phyloP scores from a whole-genome alignment of 2,797 vertebrate genomes.

The Anolis apletophallus region DNA sequence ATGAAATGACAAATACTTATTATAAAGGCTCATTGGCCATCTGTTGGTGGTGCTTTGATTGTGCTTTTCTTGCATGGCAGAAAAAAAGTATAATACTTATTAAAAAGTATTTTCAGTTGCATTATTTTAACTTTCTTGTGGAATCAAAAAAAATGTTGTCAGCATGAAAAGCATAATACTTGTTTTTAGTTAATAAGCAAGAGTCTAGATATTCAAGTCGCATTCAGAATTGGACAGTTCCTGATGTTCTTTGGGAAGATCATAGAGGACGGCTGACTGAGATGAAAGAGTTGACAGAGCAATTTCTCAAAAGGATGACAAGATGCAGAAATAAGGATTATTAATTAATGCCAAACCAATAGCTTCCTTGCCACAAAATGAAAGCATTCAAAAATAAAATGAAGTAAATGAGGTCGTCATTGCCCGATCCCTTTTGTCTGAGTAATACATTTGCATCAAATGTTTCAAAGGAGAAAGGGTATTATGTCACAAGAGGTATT shows the following conservation, averaged over 20 bases:
- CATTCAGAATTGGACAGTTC: neutral
- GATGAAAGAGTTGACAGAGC: constrained; percentile 13
- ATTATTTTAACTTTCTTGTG: neutral
- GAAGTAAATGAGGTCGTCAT: constrained; percentile 11
- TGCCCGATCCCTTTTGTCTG: neutral
- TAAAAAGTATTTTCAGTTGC: neutral
- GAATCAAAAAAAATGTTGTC: neutral
- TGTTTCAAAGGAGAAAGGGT: constrained; percentile 8
- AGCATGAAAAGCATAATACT: constrained; percentile 7
- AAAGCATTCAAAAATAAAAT: constrained; percentile 26
- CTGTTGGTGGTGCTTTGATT: too few relatives aligned
- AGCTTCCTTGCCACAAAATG: constrained; percentile 21
- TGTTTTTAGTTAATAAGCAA: neutral
- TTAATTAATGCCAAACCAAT: constrained; percentile 1
- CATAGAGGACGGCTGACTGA: constrained; percentile 9
- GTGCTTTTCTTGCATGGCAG: too few relatives aligned
- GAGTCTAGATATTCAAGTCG: neutral
- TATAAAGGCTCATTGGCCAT: too few relatives aligned
- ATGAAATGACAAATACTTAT: too few relatives aligned
- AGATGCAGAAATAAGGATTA: constrained; percentile 10
- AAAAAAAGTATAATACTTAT: too few relatives aligned
- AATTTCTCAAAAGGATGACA: neutral
- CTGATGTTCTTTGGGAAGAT: constrained; percentile 40
- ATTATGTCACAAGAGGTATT: constrained; percentile 33
- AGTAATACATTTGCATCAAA: constrained; percentile 25